Percentiles rank a stretch among this genome's conserved stretches.
Conservation (phyloP, 2,797 vertebrate species). For the Octomys mimax region DNA sequence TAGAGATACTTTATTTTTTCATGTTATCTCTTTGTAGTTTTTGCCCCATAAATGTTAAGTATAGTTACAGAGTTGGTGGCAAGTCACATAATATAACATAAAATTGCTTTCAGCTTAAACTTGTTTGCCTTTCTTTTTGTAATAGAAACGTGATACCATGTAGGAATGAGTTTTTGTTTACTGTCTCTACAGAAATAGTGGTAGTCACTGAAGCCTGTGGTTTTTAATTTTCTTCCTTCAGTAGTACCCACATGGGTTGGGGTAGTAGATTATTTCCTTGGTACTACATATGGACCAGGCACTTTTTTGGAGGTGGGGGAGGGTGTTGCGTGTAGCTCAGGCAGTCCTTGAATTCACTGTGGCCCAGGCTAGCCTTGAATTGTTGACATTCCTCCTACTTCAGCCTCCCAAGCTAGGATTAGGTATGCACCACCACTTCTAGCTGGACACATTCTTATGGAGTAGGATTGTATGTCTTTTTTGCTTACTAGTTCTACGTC, state of each 20-base stretch:
- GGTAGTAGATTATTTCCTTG: not conserved
- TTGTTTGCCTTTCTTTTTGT: constrained; percentile 36
- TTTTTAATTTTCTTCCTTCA: not conserved
- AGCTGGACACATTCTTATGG: not conserved
- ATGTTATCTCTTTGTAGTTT: constrained; percentile 9
- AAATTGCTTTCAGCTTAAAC: constrained; percentile 52
- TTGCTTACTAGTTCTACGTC: not conserved
- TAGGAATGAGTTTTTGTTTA: constrained; percentile 59
- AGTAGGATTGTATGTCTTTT: not conserved
- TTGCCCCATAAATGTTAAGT: not conserved
- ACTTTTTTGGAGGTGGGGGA: not conserved
- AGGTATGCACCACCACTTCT: not conserved
- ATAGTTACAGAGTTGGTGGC: not conserved
- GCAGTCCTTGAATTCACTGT: not conserved
- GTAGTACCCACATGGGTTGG: not conserved
- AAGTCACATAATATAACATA: constrained; percentile 36
- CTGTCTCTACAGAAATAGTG: not conserved
- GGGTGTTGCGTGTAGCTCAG: not conserved
- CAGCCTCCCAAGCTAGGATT: not conserved
- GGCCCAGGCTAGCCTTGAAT: not conserved
- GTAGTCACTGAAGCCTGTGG: not conserved
- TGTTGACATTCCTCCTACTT: not conserved
- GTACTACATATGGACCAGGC: not conserved
- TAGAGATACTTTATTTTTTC: constrained; percentile 28
- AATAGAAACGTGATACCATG: not conserved